Evolutionary conservation across 2,888 invertebrate genomes (phyloP), one percentile per base, ranked within the genome.

Genomic region (Melikaiella ostensackeni): DNA sequence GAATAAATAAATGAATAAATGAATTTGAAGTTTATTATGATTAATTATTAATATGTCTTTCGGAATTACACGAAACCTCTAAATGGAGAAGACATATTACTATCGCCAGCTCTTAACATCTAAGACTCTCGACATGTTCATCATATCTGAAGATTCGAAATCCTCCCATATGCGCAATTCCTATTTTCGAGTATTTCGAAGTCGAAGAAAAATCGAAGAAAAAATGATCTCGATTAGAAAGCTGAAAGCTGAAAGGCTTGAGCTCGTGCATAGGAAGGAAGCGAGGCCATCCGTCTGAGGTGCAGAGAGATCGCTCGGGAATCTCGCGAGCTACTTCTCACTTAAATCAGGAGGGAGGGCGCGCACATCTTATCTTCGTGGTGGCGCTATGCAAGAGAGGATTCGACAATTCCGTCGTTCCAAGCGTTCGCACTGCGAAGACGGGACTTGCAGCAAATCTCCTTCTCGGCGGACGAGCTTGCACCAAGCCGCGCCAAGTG

Each of bases 291-390:
- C 75, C 63, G 75, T 76, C 80, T 62, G 59, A 81, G 81, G 80
- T 50, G 79, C 79, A 83, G 82, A 76, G 73, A 77, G 76, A 80
- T 76, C 76, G 74, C 79, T 81, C 82, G 82, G 82, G 83, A 85
- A 82, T 81, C 77, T 76, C 75, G 59, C 59, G 75, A 78, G 81
- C 80, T 82, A 84, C 84, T 85, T 83, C 82, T 79, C 83, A 80
- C 80, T 83, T 79, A 85, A 86, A 86, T 85, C 86, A 86, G 82
- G 74, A 57, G 70, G 66, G 64, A 64, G 78, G 73, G 78, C 66
- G 78, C 66, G 79, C 19, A 30, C 82, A 80, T 74, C 85, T 86
- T 86, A 84, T 85, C 86, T 80, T 55, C 16, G 30, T n/a, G 70
- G 27, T 70, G 59, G 74, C 27, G 35, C 79, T 81, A 85, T 86